Evolutionary conservation across 2,113 vertebrate species (phyloP), one percentile per base, ranked within the genome.

Genomic region (Nansenia antarctica): DNA sequence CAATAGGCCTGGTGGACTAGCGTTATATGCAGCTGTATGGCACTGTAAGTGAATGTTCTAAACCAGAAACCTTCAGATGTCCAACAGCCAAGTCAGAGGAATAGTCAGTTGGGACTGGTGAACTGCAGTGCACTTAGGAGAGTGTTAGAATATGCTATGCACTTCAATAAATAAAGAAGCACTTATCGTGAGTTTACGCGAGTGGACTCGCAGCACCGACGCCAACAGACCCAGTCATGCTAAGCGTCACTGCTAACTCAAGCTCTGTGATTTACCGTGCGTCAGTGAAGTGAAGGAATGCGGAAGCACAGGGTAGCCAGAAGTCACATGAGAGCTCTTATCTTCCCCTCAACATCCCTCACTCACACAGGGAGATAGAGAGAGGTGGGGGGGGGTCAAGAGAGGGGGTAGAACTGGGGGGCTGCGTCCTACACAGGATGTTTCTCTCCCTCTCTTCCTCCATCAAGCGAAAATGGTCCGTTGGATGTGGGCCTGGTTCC

Each of bases 301-400:
- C 71, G 73, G 82, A 86, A 83, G 74, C 52, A 1, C 12, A 20
- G 66, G 64, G 68, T 47, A 65, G 74, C 54, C 49, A 64, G 12
- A 20, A 35, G 77, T 87, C 86, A 85, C 76, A 81, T 87, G 84
- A 88, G 49, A 62, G 47, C 27, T 29, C 77, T 86, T 84, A 88
- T 84, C 81, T 62, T 83, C 77, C 22, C 73, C 78, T 80, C 80
- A 86, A 88, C 79, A 85, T 45, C 59, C 55, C 14, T 69, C 12
- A n/a, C 27, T 59, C 69, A 69, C 22, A 18, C 62, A 84, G 63
- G 42, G 26, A 63, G 61, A 27, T 37, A 70, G 70, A 20, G 8
- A 22, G 12, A 30, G 30, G 39, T 9, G 39, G 27, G 62, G 52
- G 45, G 29, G 61, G 69, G 57, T 18, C 14, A 65, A 22, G 22